Evolutionary conservation across 2,888 invertebrate genomes (phyloP).

Genomic region (Stegophylla sp.): DNA sequence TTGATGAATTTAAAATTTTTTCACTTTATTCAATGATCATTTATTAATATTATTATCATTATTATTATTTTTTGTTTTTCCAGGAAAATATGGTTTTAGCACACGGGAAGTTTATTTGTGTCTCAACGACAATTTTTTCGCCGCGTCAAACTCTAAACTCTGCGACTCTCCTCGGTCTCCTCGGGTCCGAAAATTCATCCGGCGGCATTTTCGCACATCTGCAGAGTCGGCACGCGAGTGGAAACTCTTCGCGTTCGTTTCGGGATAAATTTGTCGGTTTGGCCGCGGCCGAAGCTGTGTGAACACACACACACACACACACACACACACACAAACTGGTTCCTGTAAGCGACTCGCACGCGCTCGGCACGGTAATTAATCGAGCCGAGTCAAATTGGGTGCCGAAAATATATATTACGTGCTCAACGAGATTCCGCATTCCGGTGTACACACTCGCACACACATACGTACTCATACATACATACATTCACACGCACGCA

Average conservation of each 20-base stretch:
- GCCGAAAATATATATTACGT: conserved; percentile 47
- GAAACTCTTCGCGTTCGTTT: background rate
- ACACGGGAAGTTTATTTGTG: too few species aligned
- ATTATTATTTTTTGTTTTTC: too few species aligned
- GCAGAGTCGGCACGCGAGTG: background rate
- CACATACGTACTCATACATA: background rate
- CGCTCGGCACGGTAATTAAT: conserved; percentile 32
- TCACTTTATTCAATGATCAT: too few species aligned
- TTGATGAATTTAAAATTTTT: too few species aligned
- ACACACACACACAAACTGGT: conserved; percentile 37
- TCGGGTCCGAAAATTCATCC: background rate
- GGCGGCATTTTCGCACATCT: too few species aligned
- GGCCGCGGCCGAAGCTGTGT: background rate
- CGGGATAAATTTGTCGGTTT: conserved; percentile 33
- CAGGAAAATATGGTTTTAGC: too few species aligned
- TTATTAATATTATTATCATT: too few species aligned
- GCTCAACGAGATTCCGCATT: conserved; percentile 43
- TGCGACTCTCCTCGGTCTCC: too few species aligned
- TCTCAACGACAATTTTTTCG: too few species aligned
- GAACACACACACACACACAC: too few species aligned
- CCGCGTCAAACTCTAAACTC: too few species aligned
- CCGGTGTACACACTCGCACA: background rate
- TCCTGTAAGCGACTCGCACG: conserved; percentile 29
- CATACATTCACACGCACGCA: background rate
- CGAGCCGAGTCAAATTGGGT: conserved; percentile 37